Percentiles rank a stretch among this genome's conserved stretches.
Conservation (phyloP, 35 echinoderm and acorn worm species). For the Lytechinus variegatus region DNA sequence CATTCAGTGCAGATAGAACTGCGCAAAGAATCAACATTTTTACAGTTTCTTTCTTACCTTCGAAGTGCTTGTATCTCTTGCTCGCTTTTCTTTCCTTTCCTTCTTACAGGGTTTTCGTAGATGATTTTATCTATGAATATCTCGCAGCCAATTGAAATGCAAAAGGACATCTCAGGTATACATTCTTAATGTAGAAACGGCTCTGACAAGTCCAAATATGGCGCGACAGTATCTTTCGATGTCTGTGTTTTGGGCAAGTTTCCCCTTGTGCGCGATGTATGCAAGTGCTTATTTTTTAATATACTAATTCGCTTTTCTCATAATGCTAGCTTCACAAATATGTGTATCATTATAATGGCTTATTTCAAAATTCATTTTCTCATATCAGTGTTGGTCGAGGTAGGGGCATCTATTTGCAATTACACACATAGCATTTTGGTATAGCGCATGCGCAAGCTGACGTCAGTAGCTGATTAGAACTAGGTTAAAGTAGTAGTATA, state of each 20-base stretch:
- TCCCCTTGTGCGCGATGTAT: background rate
- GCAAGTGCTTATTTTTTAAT: background rate
- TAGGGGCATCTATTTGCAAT: background rate
- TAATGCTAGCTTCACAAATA: too few species aligned
- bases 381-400: background rate
- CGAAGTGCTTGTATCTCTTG: background rate
- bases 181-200: background rate
- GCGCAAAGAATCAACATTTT: background rate
- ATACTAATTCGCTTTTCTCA: background rate
- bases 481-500: background rate
- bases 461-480: slow-evolving; percentile 26
- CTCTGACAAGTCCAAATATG: slow-evolving; percentile 14
- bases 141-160: slow-evolving; percentile 36
- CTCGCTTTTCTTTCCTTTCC: background rate
- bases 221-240: background rate
- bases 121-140: slow-evolving; percentile 8
- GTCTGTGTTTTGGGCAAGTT: background rate
- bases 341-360: too few species aligned
- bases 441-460: slow-evolving; percentile 42
- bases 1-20: background rate
- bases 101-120: background rate
- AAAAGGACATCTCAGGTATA: slow-evolving; percentile 41
- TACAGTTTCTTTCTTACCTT: background rate
- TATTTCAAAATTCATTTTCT: background rate
- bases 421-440: slow-evolving; percentile 2